Conservation (phyloP, 53 echinoderm and acorn worm species). For the Antedon mediterranea region DNA sequence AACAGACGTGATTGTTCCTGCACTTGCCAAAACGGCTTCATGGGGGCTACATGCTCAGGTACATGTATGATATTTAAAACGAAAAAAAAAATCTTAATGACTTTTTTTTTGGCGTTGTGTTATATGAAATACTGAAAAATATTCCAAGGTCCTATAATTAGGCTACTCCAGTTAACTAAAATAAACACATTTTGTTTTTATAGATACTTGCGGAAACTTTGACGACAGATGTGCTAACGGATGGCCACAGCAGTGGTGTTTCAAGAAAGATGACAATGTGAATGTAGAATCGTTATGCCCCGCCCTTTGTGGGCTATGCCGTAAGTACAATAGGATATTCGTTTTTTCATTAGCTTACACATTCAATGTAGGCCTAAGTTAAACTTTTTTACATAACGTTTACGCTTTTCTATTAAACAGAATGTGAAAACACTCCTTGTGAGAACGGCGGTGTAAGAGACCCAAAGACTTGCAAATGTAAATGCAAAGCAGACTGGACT, state of each 20-base stretch:
- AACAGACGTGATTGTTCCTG: background rate
- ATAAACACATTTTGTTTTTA: background rate
- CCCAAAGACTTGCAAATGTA: background rate
- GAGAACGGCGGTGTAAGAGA: background rate
- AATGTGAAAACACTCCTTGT: background rate
- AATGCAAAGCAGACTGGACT: background rate
- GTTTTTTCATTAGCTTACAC: too few relatives aligned
- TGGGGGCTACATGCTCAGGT: background rate
- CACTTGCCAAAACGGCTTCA: background rate
- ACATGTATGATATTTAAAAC: too few relatives aligned
- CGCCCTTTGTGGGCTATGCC: background rate
- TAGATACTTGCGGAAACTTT: background rate
- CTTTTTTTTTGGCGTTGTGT: too few relatives aligned
- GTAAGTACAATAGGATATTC: background rate
- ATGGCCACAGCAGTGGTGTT: background rate
- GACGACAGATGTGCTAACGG: background rate
- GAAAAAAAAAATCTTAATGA: too few relatives aligned
- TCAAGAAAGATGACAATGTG: background rate
- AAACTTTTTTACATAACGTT: background rate
- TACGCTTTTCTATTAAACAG: background rate
- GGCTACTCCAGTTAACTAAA: too few relatives aligned
- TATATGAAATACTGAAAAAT: too few relatives aligned
- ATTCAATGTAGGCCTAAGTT: too few relatives aligned
- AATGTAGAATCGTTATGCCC: background rate
- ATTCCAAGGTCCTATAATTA: too few relatives aligned